phyloP scores from a whole-genome alignment of 2,113 vertebrate species.

The Sinocyclocheilus maitianheensis region DNA sequence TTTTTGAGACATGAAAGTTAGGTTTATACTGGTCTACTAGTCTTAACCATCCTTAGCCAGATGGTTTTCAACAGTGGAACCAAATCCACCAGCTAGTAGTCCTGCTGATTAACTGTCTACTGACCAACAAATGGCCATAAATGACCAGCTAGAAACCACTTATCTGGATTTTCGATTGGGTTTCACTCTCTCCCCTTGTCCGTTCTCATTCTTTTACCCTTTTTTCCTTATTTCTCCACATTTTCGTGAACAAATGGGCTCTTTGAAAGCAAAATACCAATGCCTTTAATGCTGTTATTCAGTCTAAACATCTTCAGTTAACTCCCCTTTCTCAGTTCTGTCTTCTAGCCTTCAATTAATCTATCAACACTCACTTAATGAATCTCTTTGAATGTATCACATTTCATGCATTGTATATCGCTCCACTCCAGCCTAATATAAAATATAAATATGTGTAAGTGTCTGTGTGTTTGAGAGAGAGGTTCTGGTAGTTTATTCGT shows the following conservation, averaged over 20 bases:
- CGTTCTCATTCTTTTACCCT: neutral
- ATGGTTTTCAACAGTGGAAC: neutral
- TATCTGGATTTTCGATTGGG: neutral
- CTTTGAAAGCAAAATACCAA: neutral
- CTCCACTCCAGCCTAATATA: neutral
- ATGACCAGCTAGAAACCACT: neutral
- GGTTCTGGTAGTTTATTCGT: neutral
- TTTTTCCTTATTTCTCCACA: neutral
- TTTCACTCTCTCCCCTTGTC: neutral
- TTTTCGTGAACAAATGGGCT: neutral
- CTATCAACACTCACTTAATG: neutral
- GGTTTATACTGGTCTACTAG: neutral
- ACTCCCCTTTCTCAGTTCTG: neutral
- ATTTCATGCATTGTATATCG: neutral
- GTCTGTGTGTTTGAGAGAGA: neutral
- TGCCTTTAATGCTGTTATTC: neutral
- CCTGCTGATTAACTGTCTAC: neutral
- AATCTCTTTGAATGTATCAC: neutral
- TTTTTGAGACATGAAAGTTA: too few relatives aligned
- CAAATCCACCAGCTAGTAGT: neutral
- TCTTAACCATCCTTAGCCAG: neutral
- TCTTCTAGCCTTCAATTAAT: neutral
- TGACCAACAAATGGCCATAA: neutral
- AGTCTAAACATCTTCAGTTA: neutral
- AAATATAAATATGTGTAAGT: constrained; percentile 7